Base-by-base conservation (phyloP, 2,797 vertebrate genomes). In the Fringilla coelebs region DNA sequence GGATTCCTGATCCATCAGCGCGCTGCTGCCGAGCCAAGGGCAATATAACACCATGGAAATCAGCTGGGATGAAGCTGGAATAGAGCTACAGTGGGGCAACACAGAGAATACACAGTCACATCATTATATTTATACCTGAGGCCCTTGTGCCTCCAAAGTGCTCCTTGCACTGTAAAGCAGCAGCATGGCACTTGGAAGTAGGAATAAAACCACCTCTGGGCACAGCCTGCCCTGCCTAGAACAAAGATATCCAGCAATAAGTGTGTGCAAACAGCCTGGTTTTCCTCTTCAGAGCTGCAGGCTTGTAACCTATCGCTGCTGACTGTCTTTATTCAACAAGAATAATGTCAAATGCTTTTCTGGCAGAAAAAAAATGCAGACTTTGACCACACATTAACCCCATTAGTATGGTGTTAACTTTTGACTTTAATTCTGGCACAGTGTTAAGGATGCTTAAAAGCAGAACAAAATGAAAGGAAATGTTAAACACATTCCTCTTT, bases 341-440 rank as follows among this genome's bases (percentile, higher is more conserved):
- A 91, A 58, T 89, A 90, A 91, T 76, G 85, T 88, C 85, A 94
- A 93, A 91, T 77, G 85, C 63, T 94, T 85, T 90, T 91, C 89
- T 96, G 87, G 68, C 72, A 92, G 72, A 45, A 90, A 88, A 94
- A 94, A 92, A 68, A 79, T 45, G 74, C 85, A 87, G 93, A 79
- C 80, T 94, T 90, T 95, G 94, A 95, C 93, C 91, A 93, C 88
- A 87, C 74, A 90, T 97, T 97, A 97, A 95, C 93, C 91, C 93
- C 93, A 95, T 93, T 97, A 96, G 93, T 79, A 88, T 54, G 57
- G 74, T 77, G 93, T 95, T 96, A 96, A 91, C 94, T 96, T 97
- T 85, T 94, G 89, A 93, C 96, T 96, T 94, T 76, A 88, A 28
- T 91, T 90, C 85, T 93, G 83, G 80, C 85, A 82, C 71, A 43